Percentiles rank a stretch among this genome's conserved stretches.
Evolutionary conservation across 2,113 vertebrate genomes (phyloP).

Genomic region (Hoplias malabaricus): DNA sequence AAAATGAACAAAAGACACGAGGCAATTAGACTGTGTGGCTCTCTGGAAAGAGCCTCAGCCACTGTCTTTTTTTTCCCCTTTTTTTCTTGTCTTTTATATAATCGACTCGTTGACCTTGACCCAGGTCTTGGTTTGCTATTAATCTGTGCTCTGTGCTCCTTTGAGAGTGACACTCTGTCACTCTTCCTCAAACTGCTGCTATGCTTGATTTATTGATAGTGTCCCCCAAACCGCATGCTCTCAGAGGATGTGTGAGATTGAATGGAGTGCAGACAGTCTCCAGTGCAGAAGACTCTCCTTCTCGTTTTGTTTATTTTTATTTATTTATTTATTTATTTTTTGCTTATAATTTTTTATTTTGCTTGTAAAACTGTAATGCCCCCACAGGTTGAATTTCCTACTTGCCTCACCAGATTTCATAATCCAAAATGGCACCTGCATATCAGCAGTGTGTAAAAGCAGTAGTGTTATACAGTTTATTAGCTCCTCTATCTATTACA

Average conservation of each 20-base stretch:
- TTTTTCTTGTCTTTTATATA: background rate
- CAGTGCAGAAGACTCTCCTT: background rate
- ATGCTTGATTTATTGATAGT: conserved; percentile 43
- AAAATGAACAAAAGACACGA: background rate
- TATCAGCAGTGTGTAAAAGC: too few relatives aligned
- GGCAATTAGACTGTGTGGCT: background rate
- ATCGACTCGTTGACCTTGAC: conserved; percentile 30
- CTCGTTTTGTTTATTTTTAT: too few relatives aligned
- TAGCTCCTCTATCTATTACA: too few relatives aligned
- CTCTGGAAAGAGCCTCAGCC: background rate
- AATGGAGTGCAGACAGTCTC: background rate
- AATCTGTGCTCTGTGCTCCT: conserved; percentile 24
- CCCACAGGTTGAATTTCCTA: too few relatives aligned
- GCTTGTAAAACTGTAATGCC: too few relatives aligned
- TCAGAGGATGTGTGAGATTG: background rate
- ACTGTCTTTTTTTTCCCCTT: background rate
- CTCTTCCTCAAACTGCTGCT: conserved; percentile 27
- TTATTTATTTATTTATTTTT: too few relatives aligned
- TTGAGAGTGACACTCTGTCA: conserved; percentile 23
- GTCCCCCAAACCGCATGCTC: conserved; percentile 26
- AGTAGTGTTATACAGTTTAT: too few relatives aligned
- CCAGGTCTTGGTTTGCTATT: conserved; percentile 4
- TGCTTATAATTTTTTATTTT: conserved; percentile 14
- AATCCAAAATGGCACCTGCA: too few relatives aligned
- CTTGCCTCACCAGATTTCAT: too few relatives aligned